Conservation (phyloP, 2,113 vertebrate species). For the Passer domesticus region DNA sequence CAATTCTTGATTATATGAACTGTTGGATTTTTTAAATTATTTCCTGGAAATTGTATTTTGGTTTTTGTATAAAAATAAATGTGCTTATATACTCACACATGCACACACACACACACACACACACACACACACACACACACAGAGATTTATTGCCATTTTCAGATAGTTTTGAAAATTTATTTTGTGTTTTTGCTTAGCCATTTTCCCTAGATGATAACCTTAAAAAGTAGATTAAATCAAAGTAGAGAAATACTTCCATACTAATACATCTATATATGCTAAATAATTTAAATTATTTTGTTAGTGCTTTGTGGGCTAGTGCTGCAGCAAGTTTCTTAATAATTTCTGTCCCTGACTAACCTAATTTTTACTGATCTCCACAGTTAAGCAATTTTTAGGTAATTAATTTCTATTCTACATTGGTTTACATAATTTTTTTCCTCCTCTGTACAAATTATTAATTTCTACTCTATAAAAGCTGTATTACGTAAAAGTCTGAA, state of each 20-base stretch:
- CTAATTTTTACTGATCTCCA: not conserved
- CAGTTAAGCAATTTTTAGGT: not conserved
- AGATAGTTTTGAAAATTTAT: not conserved
- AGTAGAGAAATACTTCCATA: not conserved
- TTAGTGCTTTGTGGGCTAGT: not conserved
- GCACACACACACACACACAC: accelerated
- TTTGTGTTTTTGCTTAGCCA: not conserved
- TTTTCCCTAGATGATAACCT: not conserved
- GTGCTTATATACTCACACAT: no score
- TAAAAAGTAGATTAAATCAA: not conserved
- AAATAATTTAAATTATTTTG: not conserved
- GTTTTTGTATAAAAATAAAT: not conserved
- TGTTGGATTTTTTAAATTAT: not conserved
- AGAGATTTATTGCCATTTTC: not conserved
- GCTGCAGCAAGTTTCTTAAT: not conserved
- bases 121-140: accelerated
- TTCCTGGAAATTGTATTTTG: not conserved
- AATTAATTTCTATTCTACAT: not conserved
- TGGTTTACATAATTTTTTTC: not conserved
- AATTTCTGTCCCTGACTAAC: not conserved
- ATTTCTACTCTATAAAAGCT: not conserved
- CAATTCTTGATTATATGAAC: not conserved
- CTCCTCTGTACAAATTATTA: not conserved
- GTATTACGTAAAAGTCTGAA: not conserved
- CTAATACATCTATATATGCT: not conserved